Evolutionary conservation across 2,113 vertebrate genomes (phyloP).

Genomic region (Nansenia antarctica): DNA sequence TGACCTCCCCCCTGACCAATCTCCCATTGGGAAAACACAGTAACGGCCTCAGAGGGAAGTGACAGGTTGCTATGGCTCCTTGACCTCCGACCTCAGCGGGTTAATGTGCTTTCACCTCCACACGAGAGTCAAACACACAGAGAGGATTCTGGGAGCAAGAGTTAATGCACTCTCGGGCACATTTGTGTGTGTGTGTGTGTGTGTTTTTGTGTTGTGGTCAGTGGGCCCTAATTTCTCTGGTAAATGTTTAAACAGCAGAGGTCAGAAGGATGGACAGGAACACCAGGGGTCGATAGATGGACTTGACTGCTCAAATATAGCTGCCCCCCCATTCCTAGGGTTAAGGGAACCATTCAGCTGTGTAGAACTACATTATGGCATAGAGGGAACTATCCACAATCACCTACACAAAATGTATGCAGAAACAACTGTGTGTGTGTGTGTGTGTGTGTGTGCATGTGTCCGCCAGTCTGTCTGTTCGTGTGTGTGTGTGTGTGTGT

Average conservation of each 20-base stretch:
- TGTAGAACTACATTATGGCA: background rate
- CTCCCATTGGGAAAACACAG: too few relatives aligned
- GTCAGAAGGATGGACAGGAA: conserved; percentile 43
- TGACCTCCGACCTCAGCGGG: background rate
- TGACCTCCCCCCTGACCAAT: background rate
- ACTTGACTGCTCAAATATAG: background rate
- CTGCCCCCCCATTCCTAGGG: background rate
- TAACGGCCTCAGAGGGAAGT: background rate
- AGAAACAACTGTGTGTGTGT: background rate
- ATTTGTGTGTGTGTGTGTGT: conserved; percentile 2
- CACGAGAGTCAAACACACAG: conserved; percentile 43
- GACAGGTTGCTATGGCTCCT: background rate
- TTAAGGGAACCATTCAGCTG: background rate
- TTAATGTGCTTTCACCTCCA: conserved; percentile 24
- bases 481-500: background rate
- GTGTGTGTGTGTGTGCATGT: background rate
- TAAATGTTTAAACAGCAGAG: conserved; percentile 20
- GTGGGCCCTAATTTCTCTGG: conserved; percentile 17
- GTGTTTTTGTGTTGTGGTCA: conserved; percentile 14
- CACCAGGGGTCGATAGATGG: conserved; percentile 9
- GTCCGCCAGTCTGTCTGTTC: background rate
- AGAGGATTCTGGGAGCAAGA: conserved; percentile 33
- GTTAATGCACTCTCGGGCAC: conserved; percentile 44
- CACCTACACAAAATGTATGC: background rate
- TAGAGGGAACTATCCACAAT: background rate